A percentile compares a stretch with the other conserved stretches of the same genome.
Evolutionary conservation across 2,113 vertebrate species (phyloP).

Genomic region (Rana temporaria): DNA sequence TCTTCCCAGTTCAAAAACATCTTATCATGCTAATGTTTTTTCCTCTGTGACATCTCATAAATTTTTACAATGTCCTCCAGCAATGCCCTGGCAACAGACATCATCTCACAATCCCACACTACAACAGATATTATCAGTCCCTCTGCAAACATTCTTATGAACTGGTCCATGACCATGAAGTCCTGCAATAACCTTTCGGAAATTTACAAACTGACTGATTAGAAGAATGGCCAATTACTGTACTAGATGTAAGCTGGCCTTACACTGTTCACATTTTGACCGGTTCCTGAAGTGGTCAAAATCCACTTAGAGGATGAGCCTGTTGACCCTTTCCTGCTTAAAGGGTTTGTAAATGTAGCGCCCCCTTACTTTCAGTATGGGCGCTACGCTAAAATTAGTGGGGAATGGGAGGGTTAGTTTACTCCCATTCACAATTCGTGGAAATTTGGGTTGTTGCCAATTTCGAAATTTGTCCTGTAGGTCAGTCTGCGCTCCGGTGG

Average conservation of each 20-base stretch:
- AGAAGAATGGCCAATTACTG: not conserved
- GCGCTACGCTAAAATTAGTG: no score
- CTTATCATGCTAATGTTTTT: slow-evolving; percentile 6
- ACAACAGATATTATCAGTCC: not conserved
- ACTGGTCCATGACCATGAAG: not conserved
- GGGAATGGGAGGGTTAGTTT: no score
- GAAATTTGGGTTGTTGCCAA: no score
- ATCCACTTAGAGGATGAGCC: no score
- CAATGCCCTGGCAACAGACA: slow-evolving; percentile 8
- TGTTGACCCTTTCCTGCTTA: no score
- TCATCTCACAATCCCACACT: slow-evolving; percentile 1
- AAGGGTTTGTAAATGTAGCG: no score
- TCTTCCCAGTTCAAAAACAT: not conserved
- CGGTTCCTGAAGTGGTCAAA: no score
- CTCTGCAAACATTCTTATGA: not conserved
- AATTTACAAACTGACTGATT: not conserved
- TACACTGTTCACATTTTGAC: no score
- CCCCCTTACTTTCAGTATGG: no score
- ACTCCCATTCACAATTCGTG: no score
- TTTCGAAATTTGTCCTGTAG: no score
- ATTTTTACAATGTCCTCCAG: slow-evolving; percentile 26
- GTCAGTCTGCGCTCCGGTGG: no score
- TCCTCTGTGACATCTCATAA: slow-evolving; percentile 38
- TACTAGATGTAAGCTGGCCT: not conserved
- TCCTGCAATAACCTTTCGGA: not conserved